Percentiles rank a stretch among this genome's conserved stretches.
Evolutionary conservation across 2,888 invertebrate species (phyloP).

Genomic region (Dicranocentrus wangi): DNA sequence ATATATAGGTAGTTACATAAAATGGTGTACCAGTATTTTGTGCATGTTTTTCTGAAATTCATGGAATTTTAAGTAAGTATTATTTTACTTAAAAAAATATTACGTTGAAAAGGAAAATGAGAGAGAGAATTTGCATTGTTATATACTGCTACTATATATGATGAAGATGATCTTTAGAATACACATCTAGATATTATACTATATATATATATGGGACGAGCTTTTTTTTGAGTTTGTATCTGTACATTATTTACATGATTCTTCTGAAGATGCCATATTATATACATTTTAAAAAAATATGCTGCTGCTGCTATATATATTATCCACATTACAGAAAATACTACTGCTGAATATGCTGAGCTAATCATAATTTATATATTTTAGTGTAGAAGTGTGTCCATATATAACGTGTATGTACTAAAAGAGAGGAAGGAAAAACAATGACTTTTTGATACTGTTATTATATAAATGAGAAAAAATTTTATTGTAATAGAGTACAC

Average conservation of each 20-base stretch:
- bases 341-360: slow-evolving; percentile 22
- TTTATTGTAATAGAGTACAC: slow-evolving; percentile 50
- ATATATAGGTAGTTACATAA: background rate
- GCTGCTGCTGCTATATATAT: background rate
- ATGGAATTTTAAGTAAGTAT: no score
- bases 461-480: slow-evolving; percentile 24
- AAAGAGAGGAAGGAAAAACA: background rate
- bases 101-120: no score
- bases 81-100: no score
- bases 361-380: slow-evolving; percentile 32
- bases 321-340: background rate
- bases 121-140: no score
- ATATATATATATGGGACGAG: slow-evolving; percentile 19
- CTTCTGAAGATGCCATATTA: slow-evolving; percentile 17
- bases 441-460: slow-evolving; percentile 53
- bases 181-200: background rate
- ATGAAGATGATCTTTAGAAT: no score
- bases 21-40: no score
- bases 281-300: background rate
- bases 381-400: background rate
- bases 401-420: background rate
- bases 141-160: slow-evolving; percentile 25
- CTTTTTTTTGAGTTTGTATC: slow-evolving; percentile 37
- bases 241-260: slow-evolving; percentile 16
- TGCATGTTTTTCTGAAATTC: no score